phyloP scores from a whole-genome alignment of 1,140 invertebrate genomes.

The Anthonomus grandis region DNA sequence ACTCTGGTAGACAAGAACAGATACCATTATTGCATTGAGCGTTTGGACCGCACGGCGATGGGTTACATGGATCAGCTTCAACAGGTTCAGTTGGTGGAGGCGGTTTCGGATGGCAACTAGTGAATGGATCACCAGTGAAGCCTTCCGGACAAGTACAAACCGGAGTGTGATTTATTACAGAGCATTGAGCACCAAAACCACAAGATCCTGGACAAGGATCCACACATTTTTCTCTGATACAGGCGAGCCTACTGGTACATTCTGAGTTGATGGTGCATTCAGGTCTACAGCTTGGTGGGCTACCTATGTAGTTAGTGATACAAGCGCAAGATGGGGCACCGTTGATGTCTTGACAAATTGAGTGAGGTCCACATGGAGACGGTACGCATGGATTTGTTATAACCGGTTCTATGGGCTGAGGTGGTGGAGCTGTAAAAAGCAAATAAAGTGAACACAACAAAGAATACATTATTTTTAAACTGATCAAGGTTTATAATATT shows the following conservation, averaged over 20 bases:
- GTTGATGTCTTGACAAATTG: slow-evolving; percentile 60
- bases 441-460: background rate
- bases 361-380: slow-evolving; percentile 75
- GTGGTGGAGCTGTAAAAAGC: slow-evolving; percentile 34
- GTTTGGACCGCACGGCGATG: slow-evolving; percentile 67
- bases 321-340: slow-evolving; percentile 62
- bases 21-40: slow-evolving; percentile 58
- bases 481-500: no score
- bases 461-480: background rate
- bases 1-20: slow-evolving; percentile 64
- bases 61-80: slow-evolving; percentile 57
- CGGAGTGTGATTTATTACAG: slow-evolving; percentile 67
- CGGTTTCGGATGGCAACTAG: slow-evolving; percentile 39
- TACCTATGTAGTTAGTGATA: slow-evolving; percentile 56
- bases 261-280: slow-evolving; percentile 64
- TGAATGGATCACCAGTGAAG: slow-evolving; percentile 60
- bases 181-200: slow-evolving; percentile 65
- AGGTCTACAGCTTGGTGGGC: slow-evolving; percentile 65
- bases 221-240: slow-evolving; percentile 58
- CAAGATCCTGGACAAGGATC: slow-evolving; percentile 71
- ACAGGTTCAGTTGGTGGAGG: slow-evolving; percentile 41
- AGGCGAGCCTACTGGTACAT: slow-evolving; percentile 62
- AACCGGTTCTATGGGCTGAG: slow-evolving; percentile 23
- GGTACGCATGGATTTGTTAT: slow-evolving; percentile 64
- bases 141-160: slow-evolving; percentile 66